These are phyloP conservation scores for Collichthys lucidus DNA, from an alignment of 2,113 vertebrate species.

Conservation along the genomic window DNA sequence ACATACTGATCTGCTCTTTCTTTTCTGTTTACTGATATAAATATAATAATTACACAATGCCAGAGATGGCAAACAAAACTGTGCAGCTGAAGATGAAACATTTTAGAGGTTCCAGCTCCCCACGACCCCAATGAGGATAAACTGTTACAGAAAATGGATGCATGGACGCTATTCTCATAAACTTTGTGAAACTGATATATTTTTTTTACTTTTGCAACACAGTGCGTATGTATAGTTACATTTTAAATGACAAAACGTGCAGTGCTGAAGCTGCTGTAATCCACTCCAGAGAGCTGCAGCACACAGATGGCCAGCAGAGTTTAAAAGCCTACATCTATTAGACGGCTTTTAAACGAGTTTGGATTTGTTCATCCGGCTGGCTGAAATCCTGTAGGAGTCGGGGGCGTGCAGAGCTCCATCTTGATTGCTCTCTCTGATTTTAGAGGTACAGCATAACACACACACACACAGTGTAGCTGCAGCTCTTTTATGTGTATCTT, in stretches of 20 bases:
- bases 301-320: conserved; percentile 20
- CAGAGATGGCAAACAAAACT: background rate
- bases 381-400: conserved; percentile 2
- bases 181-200: background rate
- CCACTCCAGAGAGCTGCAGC: background rate
- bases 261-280: background rate
- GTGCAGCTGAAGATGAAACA: background rate
- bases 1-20: background rate
- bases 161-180: too few species aligned
- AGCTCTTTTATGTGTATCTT: background rate
- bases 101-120: background rate
- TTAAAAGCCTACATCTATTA: conserved; percentile 36
- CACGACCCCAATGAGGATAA: too few species aligned
- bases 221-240: background rate
- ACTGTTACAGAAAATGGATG: too few species aligned
- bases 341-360: background rate
- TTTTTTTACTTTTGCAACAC: background rate
- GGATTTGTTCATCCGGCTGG: background rate
- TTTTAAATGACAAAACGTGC: background rate
- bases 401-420: background rate
- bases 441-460: background rate
- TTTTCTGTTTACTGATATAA: background rate
- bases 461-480: too few species aligned
- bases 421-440: conserved; percentile 9
- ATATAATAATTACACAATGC: conserved; percentile 2